Base-by-base conservation (phyloP, 37 sponge, comb jelly and placozoan species). In the Cladorhizidae sp. region DNA sequence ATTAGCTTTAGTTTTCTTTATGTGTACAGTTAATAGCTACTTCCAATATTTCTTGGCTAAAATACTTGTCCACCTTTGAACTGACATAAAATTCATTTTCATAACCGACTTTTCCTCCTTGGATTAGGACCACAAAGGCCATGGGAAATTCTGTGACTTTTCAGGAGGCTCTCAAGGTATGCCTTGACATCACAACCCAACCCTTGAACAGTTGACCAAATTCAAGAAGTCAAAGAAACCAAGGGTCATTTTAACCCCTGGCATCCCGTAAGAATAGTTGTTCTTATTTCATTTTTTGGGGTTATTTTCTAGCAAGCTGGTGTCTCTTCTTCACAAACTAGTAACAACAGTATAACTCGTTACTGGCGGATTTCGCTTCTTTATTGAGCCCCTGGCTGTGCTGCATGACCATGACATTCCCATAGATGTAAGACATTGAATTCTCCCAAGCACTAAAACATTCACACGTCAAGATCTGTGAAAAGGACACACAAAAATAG, bases 71-170 rank as follows among this genome's bases (percentile, higher is more conserved):
- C 7, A 28, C 62, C 8, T 8, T 61, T 21, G 8, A 61, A 26
- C 20, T 17, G 5, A 11, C 25, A 26, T 26, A 21, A 22, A 21
- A n/a, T n/a, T n/a, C n/a, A n/a, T n/a, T n/a, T n/a, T n/a, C n/a
- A n/a, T n/a, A n/a, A n/a, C n/a, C n/a, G n/a, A n/a, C n/a, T n/a
- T n/a, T 26, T 61, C 25, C 7, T 49, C 45, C 7, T 85, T 22
- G 11, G 18, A 1, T 72, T 8, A 93, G 96, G 79, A 95, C 96
- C 14, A 75, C 31, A 50, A 80, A 82, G 58, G 98, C 96, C 8
- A 97, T 97, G 98, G 88, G 90, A 20, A 95, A 95, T 0, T 51
- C 67, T 33, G 67, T 94, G 62, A 72, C 80, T 40, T 97, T 92
- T 54, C 68, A 86, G 52, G 95, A 92, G 3, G 77, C 96, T 11